phyloP scores from a whole-genome alignment of 1,140 invertebrate genomes.

The Mycetomoellerius zeteki region DNA sequence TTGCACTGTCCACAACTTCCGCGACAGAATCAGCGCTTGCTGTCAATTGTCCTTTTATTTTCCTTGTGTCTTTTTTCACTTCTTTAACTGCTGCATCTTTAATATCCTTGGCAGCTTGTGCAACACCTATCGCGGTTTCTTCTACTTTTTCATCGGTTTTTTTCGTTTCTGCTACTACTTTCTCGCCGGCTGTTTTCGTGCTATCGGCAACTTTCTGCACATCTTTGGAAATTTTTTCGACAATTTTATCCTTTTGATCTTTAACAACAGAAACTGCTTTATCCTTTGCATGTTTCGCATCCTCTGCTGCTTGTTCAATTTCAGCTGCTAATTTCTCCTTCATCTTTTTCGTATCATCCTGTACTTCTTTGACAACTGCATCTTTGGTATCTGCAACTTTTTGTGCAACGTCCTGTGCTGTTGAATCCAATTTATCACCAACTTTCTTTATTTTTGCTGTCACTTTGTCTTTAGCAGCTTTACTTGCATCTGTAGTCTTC shows the following conservation, averaged over 20 bases:
- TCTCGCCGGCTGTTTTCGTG: slow-evolving; percentile 6
- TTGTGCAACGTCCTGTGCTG: slow-evolving; percentile 43
- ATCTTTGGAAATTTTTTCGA: slow-evolving; percentile 64
- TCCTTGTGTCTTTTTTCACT: too few relatives aligned
- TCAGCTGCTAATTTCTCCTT: slow-evolving; percentile 49
- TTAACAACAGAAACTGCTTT: too few relatives aligned
- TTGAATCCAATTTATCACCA: slow-evolving; percentile 54
- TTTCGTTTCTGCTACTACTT: neutral
- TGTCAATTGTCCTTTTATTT: too few relatives aligned
- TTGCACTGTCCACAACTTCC: too few relatives aligned
- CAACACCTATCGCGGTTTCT: slow-evolving; percentile 19
- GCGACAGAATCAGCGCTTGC: too few relatives aligned
- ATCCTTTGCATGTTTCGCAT: neutral
- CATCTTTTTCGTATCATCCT: slow-evolving; percentile 40
- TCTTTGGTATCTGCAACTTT: slow-evolving; percentile 38
- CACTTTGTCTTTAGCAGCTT: slow-evolving; percentile 23
- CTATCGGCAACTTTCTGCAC: neutral
- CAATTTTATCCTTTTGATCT: slow-evolving; percentile 38
- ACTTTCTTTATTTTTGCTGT: neutral
- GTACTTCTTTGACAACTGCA: slow-evolving; percentile 44
- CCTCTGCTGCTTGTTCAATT: neutral
- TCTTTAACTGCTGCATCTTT: too few relatives aligned
- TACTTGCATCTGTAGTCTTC: slow-evolving; percentile 16
- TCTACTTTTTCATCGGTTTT: neutral
- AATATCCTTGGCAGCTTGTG: slow-evolving; percentile 32